Percentiles rank a stretch among this genome's conserved stretches.
phyloP scores from a whole-genome alignment of 1,140 invertebrate genomes.

The Lutraria rhynchaena region DNA sequence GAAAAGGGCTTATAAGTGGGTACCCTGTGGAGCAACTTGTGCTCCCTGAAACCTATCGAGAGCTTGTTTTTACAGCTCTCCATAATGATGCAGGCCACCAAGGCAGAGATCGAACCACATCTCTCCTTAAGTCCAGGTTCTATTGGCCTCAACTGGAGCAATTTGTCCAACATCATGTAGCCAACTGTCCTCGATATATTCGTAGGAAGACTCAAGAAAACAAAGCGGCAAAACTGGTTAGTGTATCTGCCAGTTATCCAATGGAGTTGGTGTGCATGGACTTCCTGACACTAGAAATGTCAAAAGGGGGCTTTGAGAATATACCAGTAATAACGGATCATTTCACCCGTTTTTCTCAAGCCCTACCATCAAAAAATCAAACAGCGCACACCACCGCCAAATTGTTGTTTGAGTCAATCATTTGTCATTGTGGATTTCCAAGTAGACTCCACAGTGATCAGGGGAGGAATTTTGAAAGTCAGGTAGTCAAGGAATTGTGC shows the following conservation, averaged over 20 bases:
- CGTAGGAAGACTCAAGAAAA: conserved; percentile 5
- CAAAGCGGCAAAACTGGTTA: conserved; percentile 16
- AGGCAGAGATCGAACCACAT: not conserved
- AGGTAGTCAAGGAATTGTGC: conserved; percentile 62
- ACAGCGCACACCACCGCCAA: conserved; percentile 50
- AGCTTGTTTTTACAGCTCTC: conserved; percentile 23
- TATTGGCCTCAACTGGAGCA: conserved; percentile 52
- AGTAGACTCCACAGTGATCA: conserved; percentile 77
- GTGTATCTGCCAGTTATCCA: conserved; percentile 10
- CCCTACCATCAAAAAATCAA: conserved; percentile 48
- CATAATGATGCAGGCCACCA: conserved; percentile 53
- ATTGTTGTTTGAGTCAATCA: conserved; percentile 43
- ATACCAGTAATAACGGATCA: conserved; percentile 55
- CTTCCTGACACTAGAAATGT: conserved; percentile 51
- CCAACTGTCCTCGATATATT: conserved; percentile 24
- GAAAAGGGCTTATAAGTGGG: not conserved
- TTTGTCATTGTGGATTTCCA: conserved; percentile 44
- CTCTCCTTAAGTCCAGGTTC: conserved; percentile 4
- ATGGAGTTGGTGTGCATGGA: conserved; percentile 61
- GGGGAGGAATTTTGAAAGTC: conserved; percentile 67
- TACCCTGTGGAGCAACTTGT: not conserved
- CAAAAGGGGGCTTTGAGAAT: conserved; percentile 42
- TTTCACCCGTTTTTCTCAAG: conserved; percentile 33
- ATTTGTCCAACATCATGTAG: not conserved
- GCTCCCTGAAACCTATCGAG: not conserved